Evolutionary conservation across 2,797 vertebrate species (phyloP).

Genomic region (Schizothorax lantsangensis): DNA sequence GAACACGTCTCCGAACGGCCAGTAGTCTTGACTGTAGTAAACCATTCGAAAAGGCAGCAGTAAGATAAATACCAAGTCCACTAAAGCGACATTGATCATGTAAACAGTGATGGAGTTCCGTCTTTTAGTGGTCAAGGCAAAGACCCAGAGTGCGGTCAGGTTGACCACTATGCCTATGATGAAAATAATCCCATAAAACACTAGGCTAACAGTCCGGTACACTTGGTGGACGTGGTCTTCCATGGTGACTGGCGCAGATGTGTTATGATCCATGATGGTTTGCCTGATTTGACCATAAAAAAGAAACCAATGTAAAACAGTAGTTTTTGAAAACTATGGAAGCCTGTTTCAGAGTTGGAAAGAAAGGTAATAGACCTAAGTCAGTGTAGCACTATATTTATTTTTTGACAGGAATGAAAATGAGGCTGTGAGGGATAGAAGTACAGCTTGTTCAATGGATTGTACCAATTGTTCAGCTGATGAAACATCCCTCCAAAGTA

Average conservation of each 20-base stretch:
- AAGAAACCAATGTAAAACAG: conserved; percentile 6
- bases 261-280: conserved; percentile 67
- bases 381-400: background rate
- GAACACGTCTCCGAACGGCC: conserved; percentile 90
- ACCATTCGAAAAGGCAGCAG: conserved; percentile 89
- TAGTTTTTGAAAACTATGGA: background rate
- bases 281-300: conserved; percentile 11
- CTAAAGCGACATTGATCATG: conserved; percentile 94
- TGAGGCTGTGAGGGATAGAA: background rate
- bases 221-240: conserved; percentile 75
- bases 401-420: background rate
- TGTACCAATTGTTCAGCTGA: background rate
- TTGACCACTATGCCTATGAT: conserved; percentile 88
- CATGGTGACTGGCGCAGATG: background rate
- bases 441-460: background rate
- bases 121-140: conserved; percentile 95
- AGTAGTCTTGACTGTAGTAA: conserved; percentile 83
- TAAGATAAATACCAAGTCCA: conserved; percentile 89
- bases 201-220: conserved; percentile 82
- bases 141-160: conserved; percentile 92
- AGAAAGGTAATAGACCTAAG: background rate
- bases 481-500: background rate
- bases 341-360: background rate
- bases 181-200: conserved; percentile 90
- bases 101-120: conserved; percentile 92